A percentile compares a stretch with the other conserved stretches of the same genome.
phyloP scores from a whole-genome alignment of 2,113 vertebrate genomes.

The Crotalus viridis region DNA sequence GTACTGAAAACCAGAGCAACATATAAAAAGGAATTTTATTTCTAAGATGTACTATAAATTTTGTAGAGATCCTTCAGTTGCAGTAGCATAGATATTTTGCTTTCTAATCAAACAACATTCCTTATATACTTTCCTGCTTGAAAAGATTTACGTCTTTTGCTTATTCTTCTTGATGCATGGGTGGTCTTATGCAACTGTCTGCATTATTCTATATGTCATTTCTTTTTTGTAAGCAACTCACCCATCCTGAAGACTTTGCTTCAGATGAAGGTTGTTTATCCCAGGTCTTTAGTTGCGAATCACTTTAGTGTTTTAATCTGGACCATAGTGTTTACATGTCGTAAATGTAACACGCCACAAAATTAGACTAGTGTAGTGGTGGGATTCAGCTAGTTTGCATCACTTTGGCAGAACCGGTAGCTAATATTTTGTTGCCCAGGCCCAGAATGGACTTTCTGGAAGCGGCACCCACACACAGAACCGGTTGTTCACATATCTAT shows the following conservation, averaged over 20 bases:
- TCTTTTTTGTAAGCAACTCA: not conserved
- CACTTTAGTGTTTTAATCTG: constrained; percentile 29
- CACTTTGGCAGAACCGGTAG: no score
- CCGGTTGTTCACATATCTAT: no score
- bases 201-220: not conserved
- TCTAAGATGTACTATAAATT: not conserved
- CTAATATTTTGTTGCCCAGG: no score
- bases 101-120: not conserved
- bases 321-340: not conserved
- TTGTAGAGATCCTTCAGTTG: not conserved
- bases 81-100: not conserved
- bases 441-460: no score
- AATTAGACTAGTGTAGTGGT: constrained; percentile 17
- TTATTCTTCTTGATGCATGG: not conserved
- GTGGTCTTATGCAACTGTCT: not conserved
- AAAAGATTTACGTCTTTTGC: not conserved
- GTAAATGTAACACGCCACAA: constrained; percentile 43
- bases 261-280: constrained; percentile 3
- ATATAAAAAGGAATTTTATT: not conserved
- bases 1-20: not conserved
- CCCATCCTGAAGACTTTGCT: not conserved
- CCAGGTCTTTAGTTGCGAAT: constrained; percentile 32
- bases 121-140: not conserved
- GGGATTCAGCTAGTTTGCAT: no score
- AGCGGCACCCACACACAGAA: no score